Evolutionary conservation across 2,797 vertebrate genomes (phyloP).

Genomic region (Hybognathus amarus): DNA sequence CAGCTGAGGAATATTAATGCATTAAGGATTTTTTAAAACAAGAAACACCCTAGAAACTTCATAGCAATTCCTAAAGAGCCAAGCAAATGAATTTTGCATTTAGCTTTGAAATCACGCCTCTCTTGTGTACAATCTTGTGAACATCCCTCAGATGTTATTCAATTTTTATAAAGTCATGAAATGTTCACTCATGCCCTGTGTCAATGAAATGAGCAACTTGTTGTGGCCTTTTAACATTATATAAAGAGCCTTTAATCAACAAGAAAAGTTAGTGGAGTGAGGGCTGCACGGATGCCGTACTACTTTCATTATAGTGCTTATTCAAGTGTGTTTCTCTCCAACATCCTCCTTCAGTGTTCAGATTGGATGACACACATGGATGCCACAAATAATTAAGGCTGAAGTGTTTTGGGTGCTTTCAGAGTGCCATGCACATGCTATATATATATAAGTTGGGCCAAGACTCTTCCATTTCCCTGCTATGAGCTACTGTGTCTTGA

Average conservation of each 20-base stretch:
- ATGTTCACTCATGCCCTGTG: background rate
- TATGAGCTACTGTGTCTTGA: background rate
- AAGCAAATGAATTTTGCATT: background rate
- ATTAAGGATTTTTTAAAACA: background rate
- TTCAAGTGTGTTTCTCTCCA: conserved; percentile 32
- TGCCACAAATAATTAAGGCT: conserved; percentile 23
- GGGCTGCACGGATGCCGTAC: background rate
- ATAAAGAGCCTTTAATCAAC: background rate
- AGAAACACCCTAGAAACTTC: background rate
- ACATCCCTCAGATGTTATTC: background rate
- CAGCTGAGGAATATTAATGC: background rate
- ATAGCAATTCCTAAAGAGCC: background rate
- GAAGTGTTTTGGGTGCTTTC: background rate
- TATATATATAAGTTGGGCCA: conserved; percentile 1
- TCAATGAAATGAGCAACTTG: background rate
- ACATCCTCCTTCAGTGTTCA: background rate
- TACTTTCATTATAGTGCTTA: conserved; percentile 10
- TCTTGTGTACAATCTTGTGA: background rate
- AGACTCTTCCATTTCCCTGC: background rate
- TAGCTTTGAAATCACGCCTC: background rate
- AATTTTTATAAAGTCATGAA: background rate
- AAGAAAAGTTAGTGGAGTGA: background rate
- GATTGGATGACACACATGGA: conserved; percentile 22
- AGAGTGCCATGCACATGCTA: background rate
- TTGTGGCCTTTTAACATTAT: background rate